Evolutionary conservation across 2,888 invertebrate genomes (phyloP), one percentile per base, ranked within the genome.

Genomic region (Kryphioiulus occultus): DNA sequence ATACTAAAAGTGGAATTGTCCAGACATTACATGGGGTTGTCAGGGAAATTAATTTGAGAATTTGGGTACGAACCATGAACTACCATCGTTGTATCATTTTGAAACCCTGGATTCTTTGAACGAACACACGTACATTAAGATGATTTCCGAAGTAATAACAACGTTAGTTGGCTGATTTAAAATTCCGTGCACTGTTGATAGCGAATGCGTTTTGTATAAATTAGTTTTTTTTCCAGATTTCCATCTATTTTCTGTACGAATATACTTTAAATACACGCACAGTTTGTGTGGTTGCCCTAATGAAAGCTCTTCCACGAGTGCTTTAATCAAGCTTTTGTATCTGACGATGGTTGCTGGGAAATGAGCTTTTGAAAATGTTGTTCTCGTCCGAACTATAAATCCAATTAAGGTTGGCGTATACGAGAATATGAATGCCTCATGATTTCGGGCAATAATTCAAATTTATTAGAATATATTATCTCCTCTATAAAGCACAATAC

Each of bases 311-410:
- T n/a, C n/a, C n/a, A 35, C 3, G 35, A 68, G 26, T 10, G 30
- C 10, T 78, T 78, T 78, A 78, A 78, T 78, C 30, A 15, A 30
- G 78, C 78, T 78, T 78, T 78, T 22, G 30, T 78, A 30, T 78
- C 78, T 78, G 78, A 1, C 26, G 78, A 78, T 78, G 9, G 15
- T 5, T 9, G 22, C 26, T 30, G 78, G 26, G 15, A 78, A 78
- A 78, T 78, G 78, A 30, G 30, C 30, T 78, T 78, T 78, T 78
- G 78, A 78, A n/a, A 78, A 30, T 30, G 78, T 30, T 78, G 12
- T 78, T 78, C 30, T 22, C 78, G 26, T 78, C 78, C 78, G 9
- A 78, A 78, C 78, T 78, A 30, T 30, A 78, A 78, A 78, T 78
- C 78, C 30, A 78, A 78, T 30, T 26, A 78, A 30, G 30, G 30